Conservation (phyloP, 2,113 vertebrate species). For the Colinus virginianus region DNA sequence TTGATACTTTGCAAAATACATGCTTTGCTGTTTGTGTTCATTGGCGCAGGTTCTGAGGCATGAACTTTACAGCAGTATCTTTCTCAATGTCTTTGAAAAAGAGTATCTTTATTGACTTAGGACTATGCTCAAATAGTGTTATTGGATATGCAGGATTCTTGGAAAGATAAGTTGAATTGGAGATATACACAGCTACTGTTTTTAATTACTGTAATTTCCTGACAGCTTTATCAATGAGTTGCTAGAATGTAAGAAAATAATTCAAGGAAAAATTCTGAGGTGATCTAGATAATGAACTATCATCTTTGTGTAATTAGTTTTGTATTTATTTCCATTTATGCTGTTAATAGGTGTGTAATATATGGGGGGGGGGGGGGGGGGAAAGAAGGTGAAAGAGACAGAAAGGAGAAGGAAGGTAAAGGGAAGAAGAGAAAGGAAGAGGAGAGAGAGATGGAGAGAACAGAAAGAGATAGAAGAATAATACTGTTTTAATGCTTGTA, state of each 20-base stretch:
- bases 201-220: slow-evolving; percentile 77
- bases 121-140: neutral
- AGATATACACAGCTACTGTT: slow-evolving; percentile 65
- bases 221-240: slow-evolving; percentile 77
- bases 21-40: neutral
- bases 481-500: neutral
- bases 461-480: neutral
- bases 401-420: neutral
- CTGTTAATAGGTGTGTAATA: slow-evolving; percentile 1
- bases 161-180: slow-evolving; percentile 59
- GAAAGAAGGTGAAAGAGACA: neutral
- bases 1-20: neutral
- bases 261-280: slow-evolving; percentile 51
- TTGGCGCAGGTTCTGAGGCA: neutral
- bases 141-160: neutral
- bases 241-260: slow-evolving; percentile 75
- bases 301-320: slow-evolving; percentile 58
- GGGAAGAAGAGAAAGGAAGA: neutral
- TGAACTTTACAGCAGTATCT: neutral
- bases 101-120: neutral
- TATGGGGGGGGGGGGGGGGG: too few relatives aligned
- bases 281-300: slow-evolving; percentile 66
- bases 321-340: slow-evolving; percentile 41
- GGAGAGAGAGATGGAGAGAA: neutral
- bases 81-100: neutral